Evolutionary conservation across 2,888 invertebrate species (phyloP).

Genomic region (Andrena trimmerana): DNA sequence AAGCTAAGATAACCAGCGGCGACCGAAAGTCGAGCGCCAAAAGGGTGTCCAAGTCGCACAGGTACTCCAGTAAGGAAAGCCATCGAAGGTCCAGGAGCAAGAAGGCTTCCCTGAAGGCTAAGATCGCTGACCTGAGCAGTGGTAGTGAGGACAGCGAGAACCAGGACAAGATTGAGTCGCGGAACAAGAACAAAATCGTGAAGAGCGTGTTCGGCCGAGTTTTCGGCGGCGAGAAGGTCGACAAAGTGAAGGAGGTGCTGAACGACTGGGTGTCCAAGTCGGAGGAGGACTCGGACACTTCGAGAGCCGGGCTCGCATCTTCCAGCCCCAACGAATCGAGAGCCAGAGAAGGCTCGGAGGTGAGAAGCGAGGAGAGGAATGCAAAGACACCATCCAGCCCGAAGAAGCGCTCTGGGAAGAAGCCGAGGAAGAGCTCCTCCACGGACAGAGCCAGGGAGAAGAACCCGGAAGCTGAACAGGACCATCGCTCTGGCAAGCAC

Average conservation of each 20-base stretch:
- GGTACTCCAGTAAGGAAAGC: constrained; percentile 33
- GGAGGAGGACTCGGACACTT: constrained; percentile 75
- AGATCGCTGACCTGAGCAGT: constrained; percentile 50
- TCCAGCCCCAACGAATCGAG: constrained; percentile 27
- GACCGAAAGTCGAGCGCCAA: constrained; percentile 18
- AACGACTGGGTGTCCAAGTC: constrained; percentile 83
- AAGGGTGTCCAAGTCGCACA: constrained; percentile 22
- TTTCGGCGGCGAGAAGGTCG: constrained; percentile 80
- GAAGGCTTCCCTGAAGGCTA: constrained; percentile 41
- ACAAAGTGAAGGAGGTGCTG: constrained; percentile 81
- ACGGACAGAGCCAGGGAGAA: constrained; percentile 54
- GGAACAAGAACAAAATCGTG: constrained; percentile 81
- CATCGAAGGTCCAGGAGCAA: constrained; percentile 44
- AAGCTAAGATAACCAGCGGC: background rate
- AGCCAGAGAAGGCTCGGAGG: background rate
- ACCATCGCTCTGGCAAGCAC: constrained; percentile 20
- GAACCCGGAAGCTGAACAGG: constrained; percentile 17
- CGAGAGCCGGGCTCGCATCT: constrained; percentile 19
- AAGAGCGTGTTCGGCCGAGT: constrained; percentile 82
- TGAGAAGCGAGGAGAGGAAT: constrained; percentile 40
- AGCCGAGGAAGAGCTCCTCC: constrained; percentile 49
- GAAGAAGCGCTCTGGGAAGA: constrained; percentile 37
- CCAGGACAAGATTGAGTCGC: constrained; percentile 70
- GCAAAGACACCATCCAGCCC: background rate
- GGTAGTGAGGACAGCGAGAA: constrained; percentile 73